A percentile compares a stretch with the other conserved stretches of the same genome.
Evolutionary conservation across 2,888 invertebrate genomes (phyloP).

Genomic region (Taphrorychus bicolor): DNA sequence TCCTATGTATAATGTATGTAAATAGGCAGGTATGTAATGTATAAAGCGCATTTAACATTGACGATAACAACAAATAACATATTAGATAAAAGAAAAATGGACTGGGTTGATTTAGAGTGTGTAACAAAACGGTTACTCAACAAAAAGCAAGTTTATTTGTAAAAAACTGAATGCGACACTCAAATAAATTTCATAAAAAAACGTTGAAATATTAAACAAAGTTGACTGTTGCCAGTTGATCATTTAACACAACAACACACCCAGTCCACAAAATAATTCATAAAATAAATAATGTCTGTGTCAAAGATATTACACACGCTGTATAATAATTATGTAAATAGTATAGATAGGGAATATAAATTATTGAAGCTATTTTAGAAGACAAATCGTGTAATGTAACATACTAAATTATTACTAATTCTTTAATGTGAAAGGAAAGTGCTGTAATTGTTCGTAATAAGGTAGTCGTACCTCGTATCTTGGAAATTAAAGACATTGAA

Average conservation of each 20-base stretch:
- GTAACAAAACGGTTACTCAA: too few relatives aligned
- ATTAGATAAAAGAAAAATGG: too few relatives aligned
- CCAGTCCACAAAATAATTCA: too few relatives aligned
- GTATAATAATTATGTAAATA: constrained; percentile 13
- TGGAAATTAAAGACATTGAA: background rate
- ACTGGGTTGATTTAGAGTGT: too few relatives aligned
- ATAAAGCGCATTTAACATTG: constrained; percentile 18
- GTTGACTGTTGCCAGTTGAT: too few relatives aligned
- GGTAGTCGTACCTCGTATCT: constrained; percentile 26
- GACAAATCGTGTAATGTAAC: constrained; percentile 24
- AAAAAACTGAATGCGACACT: too few relatives aligned
- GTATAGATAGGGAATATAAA: constrained; percentile 22
- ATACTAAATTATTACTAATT: constrained; percentile 33
- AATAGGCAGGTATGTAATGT: constrained; percentile 44
- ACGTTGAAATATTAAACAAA: too few relatives aligned
- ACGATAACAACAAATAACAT: constrained; percentile 7
- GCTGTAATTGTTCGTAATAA: constrained; percentile 40
- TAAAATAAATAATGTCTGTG: constrained; percentile 4
- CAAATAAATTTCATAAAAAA: too few relatives aligned
- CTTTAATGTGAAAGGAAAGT: constrained; percentile 37
- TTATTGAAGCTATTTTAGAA: constrained; percentile 30
- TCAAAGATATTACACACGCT: constrained; percentile 17
- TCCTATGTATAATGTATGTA: constrained; percentile 62
- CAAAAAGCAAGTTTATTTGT: too few relatives aligned
- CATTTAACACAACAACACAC: too few relatives aligned